Conservation (phyloP, 2,113 vertebrate species). For the Muntiacus muntjak region DNA sequence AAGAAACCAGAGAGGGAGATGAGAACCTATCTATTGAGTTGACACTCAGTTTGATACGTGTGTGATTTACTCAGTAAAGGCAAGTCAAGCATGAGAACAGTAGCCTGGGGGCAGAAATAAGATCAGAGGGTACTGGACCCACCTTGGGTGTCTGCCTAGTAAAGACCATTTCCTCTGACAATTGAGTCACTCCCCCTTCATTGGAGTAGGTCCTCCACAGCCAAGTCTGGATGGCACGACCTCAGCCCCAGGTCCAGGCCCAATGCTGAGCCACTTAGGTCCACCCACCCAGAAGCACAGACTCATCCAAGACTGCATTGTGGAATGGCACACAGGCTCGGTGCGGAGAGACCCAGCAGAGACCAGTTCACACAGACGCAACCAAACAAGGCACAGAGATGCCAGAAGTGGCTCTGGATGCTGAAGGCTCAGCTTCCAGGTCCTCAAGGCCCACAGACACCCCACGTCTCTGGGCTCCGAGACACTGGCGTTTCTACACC, state of each 20-base stretch:
- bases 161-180: background rate
- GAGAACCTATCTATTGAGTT: rapidly evolving
- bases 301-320: background rate
- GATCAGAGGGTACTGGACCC: background rate
- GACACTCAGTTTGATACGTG: background rate
- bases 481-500: too few relatives aligned
- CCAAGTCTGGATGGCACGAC: background rate
- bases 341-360: background rate
- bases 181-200: background rate
- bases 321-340: too few relatives aligned
- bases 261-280: background rate
- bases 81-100: background rate
- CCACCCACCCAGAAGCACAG: rapidly evolving
- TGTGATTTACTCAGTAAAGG: background rate
- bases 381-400: background rate
- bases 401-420: background rate
- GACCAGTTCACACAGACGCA: background rate
- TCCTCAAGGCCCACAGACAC: background rate
- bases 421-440: background rate
- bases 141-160: background rate
- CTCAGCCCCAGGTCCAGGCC: background rate
- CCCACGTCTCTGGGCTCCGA: background rate
- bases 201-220: background rate
- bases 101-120: background rate
- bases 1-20: background rate